These are phyloP conservation scores for Sylvia atricapilla DNA, from an alignment of 2,113 vertebrate species.

Conservation along the genomic window DNA sequence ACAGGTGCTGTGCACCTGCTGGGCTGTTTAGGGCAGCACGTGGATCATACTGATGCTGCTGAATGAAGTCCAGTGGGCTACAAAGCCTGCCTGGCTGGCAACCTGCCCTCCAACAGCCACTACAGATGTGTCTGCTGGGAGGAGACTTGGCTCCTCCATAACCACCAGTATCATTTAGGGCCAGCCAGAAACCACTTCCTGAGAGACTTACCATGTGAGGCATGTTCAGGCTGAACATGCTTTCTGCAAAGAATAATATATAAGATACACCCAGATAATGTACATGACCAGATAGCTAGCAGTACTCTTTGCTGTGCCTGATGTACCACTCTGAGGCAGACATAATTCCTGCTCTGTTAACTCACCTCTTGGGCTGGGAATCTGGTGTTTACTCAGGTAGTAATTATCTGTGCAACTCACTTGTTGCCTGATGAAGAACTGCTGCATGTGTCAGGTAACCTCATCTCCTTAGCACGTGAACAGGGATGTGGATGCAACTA, in stretches of 20 bases:
- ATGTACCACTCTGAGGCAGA: neutral
- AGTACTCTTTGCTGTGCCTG: neutral
- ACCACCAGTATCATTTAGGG: accelerated
- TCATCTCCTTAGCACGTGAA: neutral
- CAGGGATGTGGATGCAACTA: neutral
- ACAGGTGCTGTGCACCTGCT: neutral
- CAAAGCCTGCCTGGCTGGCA: neutral
- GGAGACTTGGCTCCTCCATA: neutral
- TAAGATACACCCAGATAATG: neutral
- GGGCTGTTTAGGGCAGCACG: neutral
- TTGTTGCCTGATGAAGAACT: neutral
- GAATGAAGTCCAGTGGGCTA: neutral
- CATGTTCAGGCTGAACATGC: neutral
- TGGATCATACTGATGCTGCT: neutral
- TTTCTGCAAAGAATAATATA: neutral
- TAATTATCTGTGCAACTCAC: neutral
- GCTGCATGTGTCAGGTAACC: neutral
- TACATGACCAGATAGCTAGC: neutral
- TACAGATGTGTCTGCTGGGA: neutral
- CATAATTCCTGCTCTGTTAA: neutral
- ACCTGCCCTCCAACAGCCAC: neutral
- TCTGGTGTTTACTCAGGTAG: neutral
- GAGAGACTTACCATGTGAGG: neutral
- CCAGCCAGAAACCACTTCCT: neutral
- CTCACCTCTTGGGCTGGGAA: neutral